Evolutionary conservation across 2,888 invertebrate species (phyloP).

Genomic region (Dryobotodes eremita): DNA sequence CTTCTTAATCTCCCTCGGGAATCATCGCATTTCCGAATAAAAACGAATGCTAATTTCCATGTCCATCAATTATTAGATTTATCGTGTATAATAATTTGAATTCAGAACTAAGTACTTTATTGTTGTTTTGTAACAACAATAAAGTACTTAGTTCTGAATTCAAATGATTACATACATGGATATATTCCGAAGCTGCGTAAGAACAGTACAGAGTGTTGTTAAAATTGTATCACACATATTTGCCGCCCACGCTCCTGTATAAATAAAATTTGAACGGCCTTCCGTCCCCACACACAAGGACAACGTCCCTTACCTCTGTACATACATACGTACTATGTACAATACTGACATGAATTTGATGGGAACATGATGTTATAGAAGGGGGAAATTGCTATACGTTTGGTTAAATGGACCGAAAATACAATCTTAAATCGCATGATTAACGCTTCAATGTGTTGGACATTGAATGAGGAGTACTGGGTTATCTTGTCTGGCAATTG

Average conservation of each 20-base stretch:
- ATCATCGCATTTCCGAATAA: too few relatives aligned
- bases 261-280: conserved; percentile 50
- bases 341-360: conserved; percentile 50
- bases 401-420: conserved; percentile 32
- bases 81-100: too few relatives aligned
- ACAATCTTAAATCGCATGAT: conserved; percentile 37
- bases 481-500: neutral
- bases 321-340: conserved; percentile 6
- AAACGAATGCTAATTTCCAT: too few relatives aligned
- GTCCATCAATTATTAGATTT: too few relatives aligned
- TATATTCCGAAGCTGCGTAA: conserved; percentile 6
- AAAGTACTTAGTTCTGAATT: too few relatives aligned
- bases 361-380: conserved; percentile 46
- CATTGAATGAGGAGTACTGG: neutral
- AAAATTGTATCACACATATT: conserved; percentile 28
- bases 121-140: too few relatives aligned
- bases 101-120: too few relatives aligned
- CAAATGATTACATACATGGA: neutral
- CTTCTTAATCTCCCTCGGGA: too few relatives aligned
- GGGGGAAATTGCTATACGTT: conserved; percentile 44
- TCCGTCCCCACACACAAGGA: conserved; percentile 25
- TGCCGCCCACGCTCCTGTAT: conserved; percentile 26
- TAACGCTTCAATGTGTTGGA: conserved; percentile 8
- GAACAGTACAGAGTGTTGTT: neutral
- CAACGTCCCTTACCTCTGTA: neutral